Percentiles rank a stretch among this genome's conserved stretches.
phyloP scores from a whole-genome alignment of 2,113 vertebrate species.

The Chloropsis cyanopogon region DNA sequence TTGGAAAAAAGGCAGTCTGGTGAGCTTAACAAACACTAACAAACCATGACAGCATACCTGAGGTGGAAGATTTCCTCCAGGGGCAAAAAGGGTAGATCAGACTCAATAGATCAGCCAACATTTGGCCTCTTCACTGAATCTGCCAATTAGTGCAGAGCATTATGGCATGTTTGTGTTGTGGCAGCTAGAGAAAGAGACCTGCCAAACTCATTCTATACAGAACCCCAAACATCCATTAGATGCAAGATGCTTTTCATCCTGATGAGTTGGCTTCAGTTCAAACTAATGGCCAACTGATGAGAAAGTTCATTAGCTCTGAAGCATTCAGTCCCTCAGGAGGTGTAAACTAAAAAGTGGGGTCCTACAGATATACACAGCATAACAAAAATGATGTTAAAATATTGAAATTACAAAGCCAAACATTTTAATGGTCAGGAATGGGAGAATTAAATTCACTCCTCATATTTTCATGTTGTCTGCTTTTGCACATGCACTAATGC shows the following conservation, averaged over 20 bases:
- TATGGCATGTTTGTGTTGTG: slow-evolving; percentile 58
- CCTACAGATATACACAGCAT: slow-evolving; percentile 37
- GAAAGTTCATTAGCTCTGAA: slow-evolving; percentile 66
- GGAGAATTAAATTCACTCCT: slow-evolving; percentile 29
- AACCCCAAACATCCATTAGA: slow-evolving; percentile 62
- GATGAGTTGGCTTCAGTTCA: slow-evolving; percentile 62
- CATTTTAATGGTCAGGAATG: not conserved
- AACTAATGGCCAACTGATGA: slow-evolving; percentile 56
- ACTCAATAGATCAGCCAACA: slow-evolving; percentile 45
- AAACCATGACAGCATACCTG: slow-evolving; percentile 2
- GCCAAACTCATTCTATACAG: slow-evolving; percentile 65
- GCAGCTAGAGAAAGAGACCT: slow-evolving; percentile 55
- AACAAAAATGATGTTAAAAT: slow-evolving; percentile 51
- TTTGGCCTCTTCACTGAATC: slow-evolving; percentile 53
- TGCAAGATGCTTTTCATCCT: slow-evolving; percentile 64
- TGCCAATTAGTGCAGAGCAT: slow-evolving; percentile 53
- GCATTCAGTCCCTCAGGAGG: slow-evolving; percentile 42
- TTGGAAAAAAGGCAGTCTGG: not conserved
- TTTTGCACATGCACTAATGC: not conserved
- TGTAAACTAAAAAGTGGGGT: slow-evolving; percentile 62
- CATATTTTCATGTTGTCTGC: slow-evolving; percentile 1
- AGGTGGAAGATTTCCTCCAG: slow-evolving; percentile 48
- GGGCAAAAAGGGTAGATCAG: slow-evolving; percentile 29
- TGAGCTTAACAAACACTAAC: slow-evolving; percentile 14
- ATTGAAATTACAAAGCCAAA: slow-evolving; percentile 50